Conservation (phyloP, 2,888 invertebrate species). For the Drosophila eohydei region DNA sequence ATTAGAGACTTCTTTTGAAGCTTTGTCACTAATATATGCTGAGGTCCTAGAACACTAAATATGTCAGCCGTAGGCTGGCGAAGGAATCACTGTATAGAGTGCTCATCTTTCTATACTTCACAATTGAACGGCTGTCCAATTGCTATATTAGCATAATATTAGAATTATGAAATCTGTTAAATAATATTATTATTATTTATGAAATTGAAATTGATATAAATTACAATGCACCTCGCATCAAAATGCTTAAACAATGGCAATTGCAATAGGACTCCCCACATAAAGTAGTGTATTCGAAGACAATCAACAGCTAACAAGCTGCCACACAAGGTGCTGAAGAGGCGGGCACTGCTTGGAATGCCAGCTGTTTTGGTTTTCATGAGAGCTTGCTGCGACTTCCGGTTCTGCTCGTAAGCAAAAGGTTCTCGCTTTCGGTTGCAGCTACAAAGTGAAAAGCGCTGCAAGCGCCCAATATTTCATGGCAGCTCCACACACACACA, state of each 20-base stretch:
- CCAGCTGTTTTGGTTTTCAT: constrained; percentile 59
- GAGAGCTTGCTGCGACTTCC: constrained; percentile 49
- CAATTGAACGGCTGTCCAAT: too few relatives aligned
- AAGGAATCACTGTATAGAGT: too few relatives aligned
- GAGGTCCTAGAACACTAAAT: too few relatives aligned
- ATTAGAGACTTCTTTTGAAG: too few relatives aligned
- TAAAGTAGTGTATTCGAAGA: constrained; percentile 34
- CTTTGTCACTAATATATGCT: too few relatives aligned
- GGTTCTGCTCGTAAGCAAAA: constrained; percentile 42
- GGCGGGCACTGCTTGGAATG: constrained; percentile 4
- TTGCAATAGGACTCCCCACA: constrained; percentile 2
- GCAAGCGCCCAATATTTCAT: constrained; percentile 76
- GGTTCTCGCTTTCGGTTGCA: constrained; percentile 31
- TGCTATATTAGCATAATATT: too few relatives aligned
- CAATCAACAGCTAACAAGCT: constrained; percentile 36
- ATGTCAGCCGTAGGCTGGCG: too few relatives aligned
- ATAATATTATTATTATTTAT: too few relatives aligned
- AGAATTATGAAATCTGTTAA: too few relatives aligned
- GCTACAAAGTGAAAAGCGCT: constrained; percentile 71
- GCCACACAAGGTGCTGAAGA: background rate
- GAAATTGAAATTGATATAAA: too few relatives aligned
- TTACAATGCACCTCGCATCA: constrained; percentile 7
- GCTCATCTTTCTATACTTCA: too few relatives aligned
- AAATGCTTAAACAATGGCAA: constrained; percentile 15
- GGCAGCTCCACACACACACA: constrained; percentile 50